Conservation (phyloP, 2,888 invertebrate species). For the Spodoptera picta region DNA sequence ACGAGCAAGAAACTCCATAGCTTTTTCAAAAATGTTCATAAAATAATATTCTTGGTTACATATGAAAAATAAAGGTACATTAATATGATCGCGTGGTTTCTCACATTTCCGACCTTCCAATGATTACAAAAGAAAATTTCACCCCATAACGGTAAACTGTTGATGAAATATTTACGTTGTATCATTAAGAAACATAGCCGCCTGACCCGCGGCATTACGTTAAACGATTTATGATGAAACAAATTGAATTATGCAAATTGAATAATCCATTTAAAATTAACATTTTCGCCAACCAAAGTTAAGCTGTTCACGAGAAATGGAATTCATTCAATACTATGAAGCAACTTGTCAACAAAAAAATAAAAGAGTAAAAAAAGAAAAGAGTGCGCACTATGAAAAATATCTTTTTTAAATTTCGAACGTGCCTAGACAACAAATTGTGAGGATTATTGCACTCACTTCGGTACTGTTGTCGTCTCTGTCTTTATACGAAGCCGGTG, state of each 20-base stretch:
- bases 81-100: too few relatives aligned
- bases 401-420: slow-evolving; percentile 72
- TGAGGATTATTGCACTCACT: slow-evolving; percentile 78
- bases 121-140: too few relatives aligned
- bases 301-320: slow-evolving; percentile 6
- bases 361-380: slow-evolving; percentile 21
- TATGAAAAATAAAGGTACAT: too few relatives aligned
- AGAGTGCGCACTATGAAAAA: slow-evolving; percentile 31
- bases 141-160: too few relatives aligned
- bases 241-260: not conserved
- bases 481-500: slow-evolving; percentile 58
- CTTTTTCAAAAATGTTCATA: too few relatives aligned
- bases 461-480: slow-evolving; percentile 62
- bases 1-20: too few relatives aligned
- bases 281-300: slow-evolving; percentile 3
- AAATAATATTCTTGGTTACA: too few relatives aligned
- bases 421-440: slow-evolving; percentile 81
- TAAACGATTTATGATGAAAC: too few relatives aligned
- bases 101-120: too few relatives aligned
- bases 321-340: slow-evolving; percentile 17
- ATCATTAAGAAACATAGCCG: too few relatives aligned
- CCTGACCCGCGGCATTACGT: too few relatives aligned
- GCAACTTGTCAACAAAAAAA: slow-evolving; percentile 33
- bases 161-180: too few relatives aligned
- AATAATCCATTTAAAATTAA: not conserved